Conservation (phyloP, 2,113 vertebrate species). For the Puffinus mauretanicus region DNA sequence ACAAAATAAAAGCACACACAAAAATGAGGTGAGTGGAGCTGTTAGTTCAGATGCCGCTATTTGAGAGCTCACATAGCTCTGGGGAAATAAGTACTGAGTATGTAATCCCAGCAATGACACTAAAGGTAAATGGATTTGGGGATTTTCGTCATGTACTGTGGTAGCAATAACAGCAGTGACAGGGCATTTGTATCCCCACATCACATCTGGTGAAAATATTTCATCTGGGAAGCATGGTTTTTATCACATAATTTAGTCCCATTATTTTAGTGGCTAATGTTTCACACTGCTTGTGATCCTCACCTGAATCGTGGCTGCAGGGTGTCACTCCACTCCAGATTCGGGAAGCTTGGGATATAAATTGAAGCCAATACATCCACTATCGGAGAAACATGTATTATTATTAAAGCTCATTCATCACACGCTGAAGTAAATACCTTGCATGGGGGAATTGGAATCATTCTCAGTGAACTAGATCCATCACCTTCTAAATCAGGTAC, state of each 20-base stretch:
- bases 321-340: slow-evolving; percentile 32
- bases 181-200: slow-evolving; percentile 31
- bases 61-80: slow-evolving; percentile 58
- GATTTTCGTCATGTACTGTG: slow-evolving; percentile 61
- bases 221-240: slow-evolving; percentile 38
- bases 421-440: slow-evolving; percentile 67
- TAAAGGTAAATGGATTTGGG: slow-evolving; percentile 68
- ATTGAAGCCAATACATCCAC: slow-evolving; percentile 54
- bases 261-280: slow-evolving; percentile 53
- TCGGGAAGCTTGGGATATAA: slow-evolving; percentile 12
- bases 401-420: slow-evolving; percentile 79
- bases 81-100: slow-evolving; percentile 69
- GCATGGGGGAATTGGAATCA: slow-evolving; percentile 69
- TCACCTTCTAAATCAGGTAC: slow-evolving; percentile 80
- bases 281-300: neutral
- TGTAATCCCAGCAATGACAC: slow-evolving; percentile 62
- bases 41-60: slow-evolving; percentile 47
- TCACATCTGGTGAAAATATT: slow-evolving; percentile 57
- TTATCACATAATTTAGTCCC: slow-evolving; percentile 35
- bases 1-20: slow-evolving; percentile 45
- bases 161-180: slow-evolving; percentile 65
- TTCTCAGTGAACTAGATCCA: slow-evolving; percentile 74
- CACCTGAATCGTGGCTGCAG: slow-evolving; percentile 19
- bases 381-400: slow-evolving; percentile 60
- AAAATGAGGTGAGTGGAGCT: slow-evolving; percentile 46